Conservation (phyloP, 2,797 vertebrate species). For the Uromys caudimaculatus region DNA sequence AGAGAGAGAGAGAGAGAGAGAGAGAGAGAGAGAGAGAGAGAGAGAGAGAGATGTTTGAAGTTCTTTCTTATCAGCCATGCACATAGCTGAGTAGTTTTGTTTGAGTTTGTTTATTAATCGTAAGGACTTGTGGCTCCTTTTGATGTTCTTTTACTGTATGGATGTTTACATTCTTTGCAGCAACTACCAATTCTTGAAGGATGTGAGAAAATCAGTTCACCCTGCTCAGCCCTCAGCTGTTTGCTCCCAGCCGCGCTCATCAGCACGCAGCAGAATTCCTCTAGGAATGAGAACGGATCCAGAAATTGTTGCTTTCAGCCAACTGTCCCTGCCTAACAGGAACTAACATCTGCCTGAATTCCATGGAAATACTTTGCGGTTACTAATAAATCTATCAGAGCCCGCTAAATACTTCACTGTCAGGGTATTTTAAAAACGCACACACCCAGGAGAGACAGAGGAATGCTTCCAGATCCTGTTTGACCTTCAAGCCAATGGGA, state of each 20-base stretch:
- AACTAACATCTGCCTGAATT: constrained; percentile 57
- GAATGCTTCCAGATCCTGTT: background rate
- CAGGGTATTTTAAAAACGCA: background rate
- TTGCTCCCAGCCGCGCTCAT: constrained; percentile 42
- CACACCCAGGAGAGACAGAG: constrained; percentile 26
- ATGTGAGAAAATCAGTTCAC: constrained; percentile 54
- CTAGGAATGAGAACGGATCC: constrained; percentile 51
- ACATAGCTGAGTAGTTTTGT: constrained; percentile 56
- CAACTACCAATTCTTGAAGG: constrained; percentile 55
- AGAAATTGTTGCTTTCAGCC: constrained; percentile 59
- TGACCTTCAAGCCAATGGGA: constrained; percentile 2
- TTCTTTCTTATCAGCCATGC: constrained; percentile 56
- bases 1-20: too few relatives aligned
- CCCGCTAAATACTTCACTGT: background rate
- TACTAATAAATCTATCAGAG: constrained; percentile 52
- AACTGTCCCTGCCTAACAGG: constrained; percentile 46
- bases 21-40: background rate
- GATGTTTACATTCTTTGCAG: constrained; percentile 70
- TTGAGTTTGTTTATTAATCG: constrained; percentile 67
- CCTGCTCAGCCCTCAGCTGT: constrained; percentile 54
- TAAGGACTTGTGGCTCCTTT: constrained; percentile 55
- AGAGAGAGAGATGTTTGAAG: constrained; percentile 10
- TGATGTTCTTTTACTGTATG: constrained; percentile 66
- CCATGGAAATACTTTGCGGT: constrained; percentile 52
- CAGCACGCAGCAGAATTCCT: constrained; percentile 58